These are phyloP conservation scores for Semnopithecus entellus DNA, from an alignment of 2,113 vertebrate genomes.

Conservation along the genomic window DNA sequence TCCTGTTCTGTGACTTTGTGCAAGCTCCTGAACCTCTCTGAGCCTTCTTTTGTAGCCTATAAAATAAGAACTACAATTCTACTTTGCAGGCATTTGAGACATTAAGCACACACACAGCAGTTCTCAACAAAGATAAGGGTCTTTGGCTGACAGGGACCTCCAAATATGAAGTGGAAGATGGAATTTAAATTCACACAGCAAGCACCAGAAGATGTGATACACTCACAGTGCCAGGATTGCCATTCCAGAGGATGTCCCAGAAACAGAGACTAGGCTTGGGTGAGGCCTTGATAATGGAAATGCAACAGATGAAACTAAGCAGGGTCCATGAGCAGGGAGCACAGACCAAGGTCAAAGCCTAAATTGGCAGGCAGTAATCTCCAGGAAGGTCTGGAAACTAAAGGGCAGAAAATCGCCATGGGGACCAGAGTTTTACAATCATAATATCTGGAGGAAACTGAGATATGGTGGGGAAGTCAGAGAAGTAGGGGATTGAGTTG, in stretches of 20 bases:
- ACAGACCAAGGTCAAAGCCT: background rate
- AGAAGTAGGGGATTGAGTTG: background rate
- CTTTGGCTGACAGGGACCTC: background rate
- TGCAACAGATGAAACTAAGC: background rate
- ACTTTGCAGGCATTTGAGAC: background rate
- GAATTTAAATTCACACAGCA: background rate
- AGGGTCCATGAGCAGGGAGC: background rate
- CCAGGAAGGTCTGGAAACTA: background rate
- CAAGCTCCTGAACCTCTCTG: background rate
- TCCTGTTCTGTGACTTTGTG: background rate
- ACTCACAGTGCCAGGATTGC: background rate
- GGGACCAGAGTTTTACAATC: background rate
- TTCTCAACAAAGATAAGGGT: background rate
- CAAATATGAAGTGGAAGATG: background rate
- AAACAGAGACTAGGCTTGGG: background rate
- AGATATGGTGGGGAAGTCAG: background rate
- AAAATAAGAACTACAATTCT: background rate
- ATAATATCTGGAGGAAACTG: background rate
- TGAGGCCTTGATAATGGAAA: background rate
- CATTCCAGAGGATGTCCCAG: background rate
- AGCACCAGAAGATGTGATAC: background rate
- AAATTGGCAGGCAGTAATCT: background rate
- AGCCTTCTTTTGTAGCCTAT: background rate
- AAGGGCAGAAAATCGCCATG: background rate
- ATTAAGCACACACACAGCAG: background rate